phyloP scores from a whole-genome alignment of 2,113 vertebrate species.

The Entelurus aequoreus region DNA sequence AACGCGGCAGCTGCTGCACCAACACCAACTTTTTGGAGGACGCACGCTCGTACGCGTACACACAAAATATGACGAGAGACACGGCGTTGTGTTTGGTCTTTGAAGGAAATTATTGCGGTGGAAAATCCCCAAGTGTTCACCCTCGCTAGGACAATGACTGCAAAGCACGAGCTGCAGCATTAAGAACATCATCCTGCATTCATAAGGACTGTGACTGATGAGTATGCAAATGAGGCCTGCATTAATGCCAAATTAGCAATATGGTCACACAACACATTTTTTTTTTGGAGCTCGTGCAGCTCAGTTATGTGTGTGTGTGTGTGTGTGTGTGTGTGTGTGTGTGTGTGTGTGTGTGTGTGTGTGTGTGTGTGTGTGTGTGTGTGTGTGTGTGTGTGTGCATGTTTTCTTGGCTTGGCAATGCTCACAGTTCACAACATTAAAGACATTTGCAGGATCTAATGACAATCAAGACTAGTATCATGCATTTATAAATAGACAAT shows the following conservation, averaged over 20 bases:
- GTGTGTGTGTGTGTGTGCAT: no score
- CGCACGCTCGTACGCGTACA: conserved; percentile 28
- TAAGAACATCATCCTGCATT: conserved; percentile 25
- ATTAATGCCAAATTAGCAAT: conserved; percentile 31
- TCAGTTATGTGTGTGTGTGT: neutral
- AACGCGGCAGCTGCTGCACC: conserved; percentile 57
- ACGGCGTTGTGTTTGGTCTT: conserved; percentile 16
- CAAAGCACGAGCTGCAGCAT: conserved; percentile 26
- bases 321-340: no score
- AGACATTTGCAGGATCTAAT: neutral
- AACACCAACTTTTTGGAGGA: conserved; percentile 44
- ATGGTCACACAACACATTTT: conserved; percentile 4
- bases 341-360: no score
- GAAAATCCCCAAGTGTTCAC: conserved; percentile 48
- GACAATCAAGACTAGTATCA: neutral
- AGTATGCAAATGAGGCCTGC: conserved; percentile 31
- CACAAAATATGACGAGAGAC: conserved; percentile 32
- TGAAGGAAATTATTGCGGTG: conserved; percentile 37
- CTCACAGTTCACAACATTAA: conserved; percentile 3
- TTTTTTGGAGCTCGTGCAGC: conserved; percentile 19
- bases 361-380: no score
- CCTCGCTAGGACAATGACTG: conserved; percentile 20
- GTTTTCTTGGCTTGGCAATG: neutral
- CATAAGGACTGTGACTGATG: conserved; percentile 37
- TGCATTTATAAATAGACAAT: neutral